phyloP scores from a whole-genome alignment of 2,113 vertebrate genomes.

The Carettochelys insculpta region DNA sequence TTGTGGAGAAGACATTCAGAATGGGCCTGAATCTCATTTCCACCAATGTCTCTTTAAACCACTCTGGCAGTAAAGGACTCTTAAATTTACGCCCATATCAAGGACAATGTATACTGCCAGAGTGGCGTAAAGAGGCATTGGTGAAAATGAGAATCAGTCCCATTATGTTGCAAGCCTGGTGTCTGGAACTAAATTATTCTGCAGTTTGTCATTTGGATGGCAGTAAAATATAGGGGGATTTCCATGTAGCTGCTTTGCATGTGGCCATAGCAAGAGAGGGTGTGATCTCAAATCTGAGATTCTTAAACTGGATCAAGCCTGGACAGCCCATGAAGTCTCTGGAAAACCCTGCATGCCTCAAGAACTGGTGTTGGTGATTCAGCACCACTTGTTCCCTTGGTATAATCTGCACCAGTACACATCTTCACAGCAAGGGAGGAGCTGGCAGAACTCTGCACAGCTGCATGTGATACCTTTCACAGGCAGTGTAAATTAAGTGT shows the following conservation, averaged over 20 bases:
- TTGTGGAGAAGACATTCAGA: not conserved
- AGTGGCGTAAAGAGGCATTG: not conserved
- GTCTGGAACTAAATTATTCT: not conserved
- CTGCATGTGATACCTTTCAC: too few species aligned
- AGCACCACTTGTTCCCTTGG: not conserved
- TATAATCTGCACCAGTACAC: not conserved
- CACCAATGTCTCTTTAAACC: not conserved
- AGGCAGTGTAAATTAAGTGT: too few species aligned
- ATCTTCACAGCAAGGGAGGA: not conserved
- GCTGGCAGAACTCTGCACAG: not conserved
- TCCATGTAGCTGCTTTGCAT: too few species aligned
- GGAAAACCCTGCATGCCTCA: not conserved
- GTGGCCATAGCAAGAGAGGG: not conserved
- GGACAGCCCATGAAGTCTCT: not conserved
- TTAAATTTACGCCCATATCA: not conserved
- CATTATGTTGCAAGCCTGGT: accelerated
- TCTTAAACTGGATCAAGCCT: not conserved
- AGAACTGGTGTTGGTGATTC: not conserved
- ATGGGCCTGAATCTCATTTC: not conserved
- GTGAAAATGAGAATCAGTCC: not conserved
- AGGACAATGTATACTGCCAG: not conserved
- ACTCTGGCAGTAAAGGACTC: not conserved
- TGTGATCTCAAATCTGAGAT: not conserved
- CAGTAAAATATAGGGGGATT: not conserved
- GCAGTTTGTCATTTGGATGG: not conserved